Evolutionary conservation across 2,888 invertebrate species (phyloP), one percentile per base, ranked within the genome.

Genomic region (Apomyelois bistriatella): DNA sequence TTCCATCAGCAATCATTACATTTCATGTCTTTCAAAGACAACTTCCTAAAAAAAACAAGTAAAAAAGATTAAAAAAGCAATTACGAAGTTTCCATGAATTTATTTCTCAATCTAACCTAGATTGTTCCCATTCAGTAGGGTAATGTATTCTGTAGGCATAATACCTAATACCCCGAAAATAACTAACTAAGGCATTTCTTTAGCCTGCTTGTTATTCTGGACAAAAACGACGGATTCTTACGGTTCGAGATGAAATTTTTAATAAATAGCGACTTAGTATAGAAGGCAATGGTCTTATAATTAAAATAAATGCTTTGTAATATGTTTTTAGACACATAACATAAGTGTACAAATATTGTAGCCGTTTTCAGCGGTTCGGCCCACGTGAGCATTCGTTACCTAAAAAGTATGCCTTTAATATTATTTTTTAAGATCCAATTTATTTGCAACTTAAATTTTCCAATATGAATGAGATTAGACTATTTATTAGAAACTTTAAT

Each of bases 141-240:
- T 43, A 30, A 43, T 43, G 30, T 30, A 43, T 43, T 30, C 30
- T 1, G 8, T 30, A 3, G 43, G 43, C 43, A 30, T 43, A 43
- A 22, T 42, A 28, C 28, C n/a, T 28, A 42, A 28, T 28, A 38
- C 28, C 46, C 46, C n/a, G 28, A 49, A 48, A 49, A 49, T 49
- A 49, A 49, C 38, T 48, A 37, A 46, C 30, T 17, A 13, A 48
- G 12, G 28, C 15, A 12, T 49, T 49, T 37, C 28, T 22, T 38
- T 12, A 15, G 13, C 28, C 48, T 40, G 28, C 48, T 40, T 49
- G 38, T 49, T 49, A 49, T 49, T 49, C 48, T 13, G 38, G 1
- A 28, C 48, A 49, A 49, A 38, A 49, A 49, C 48, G 37, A 15
- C 48, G 38, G 38, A 12, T 48, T 49, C 38, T 28, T 8, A 38